Percentiles rank a stretch among this genome's conserved stretches.
These are phyloP conservation scores for Lampropteryx suffumata DNA, from an alignment of 2,888 invertebrate species.

Conservation along the genomic window DNA sequence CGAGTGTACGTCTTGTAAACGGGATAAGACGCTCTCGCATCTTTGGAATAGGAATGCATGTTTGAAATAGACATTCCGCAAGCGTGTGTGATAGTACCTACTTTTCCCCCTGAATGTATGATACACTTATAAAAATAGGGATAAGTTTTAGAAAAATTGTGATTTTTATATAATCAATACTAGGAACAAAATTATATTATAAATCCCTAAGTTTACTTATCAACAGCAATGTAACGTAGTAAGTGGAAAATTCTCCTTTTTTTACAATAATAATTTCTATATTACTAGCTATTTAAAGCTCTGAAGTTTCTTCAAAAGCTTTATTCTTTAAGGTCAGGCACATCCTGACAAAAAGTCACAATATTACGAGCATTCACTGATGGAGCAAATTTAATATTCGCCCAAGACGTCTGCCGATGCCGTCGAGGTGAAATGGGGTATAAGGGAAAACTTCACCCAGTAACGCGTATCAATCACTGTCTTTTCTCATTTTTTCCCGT, in stretches of 20 bases:
- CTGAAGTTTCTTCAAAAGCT: conserved; percentile 4
- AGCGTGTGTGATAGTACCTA: not conserved
- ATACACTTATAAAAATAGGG: conserved; percentile 6
- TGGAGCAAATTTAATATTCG: conserved; percentile 75
- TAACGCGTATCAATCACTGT: conserved; percentile 64
- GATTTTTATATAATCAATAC: too few species aligned
- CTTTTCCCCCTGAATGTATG: not conserved
- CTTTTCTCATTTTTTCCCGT: conserved; percentile 47
- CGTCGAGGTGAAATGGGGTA: conserved; percentile 37
- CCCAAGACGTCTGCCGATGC: conserved; percentile 58
- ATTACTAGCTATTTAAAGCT: too few species aligned
- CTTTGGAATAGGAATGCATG: too few species aligned
- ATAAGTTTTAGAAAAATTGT: conserved; percentile 36
- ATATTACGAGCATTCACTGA: conserved; percentile 65
- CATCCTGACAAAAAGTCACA: conserved; percentile 54
- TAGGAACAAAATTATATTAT: too few species aligned
- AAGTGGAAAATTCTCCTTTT: too few species aligned
- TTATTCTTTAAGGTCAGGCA: conserved; percentile 15
- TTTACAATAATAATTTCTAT: too few species aligned
- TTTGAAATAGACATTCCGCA: conserved; percentile 14
- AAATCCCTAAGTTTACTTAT: too few species aligned
- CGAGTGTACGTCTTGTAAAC: conserved; percentile 14
- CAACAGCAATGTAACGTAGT: too few species aligned
- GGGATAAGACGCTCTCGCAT: conserved; percentile 8
- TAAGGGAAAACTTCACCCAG: conserved; percentile 53